Evolutionary conservation across 2,888 invertebrate genomes (phyloP).

Genomic region (Idaea aversata): DNA sequence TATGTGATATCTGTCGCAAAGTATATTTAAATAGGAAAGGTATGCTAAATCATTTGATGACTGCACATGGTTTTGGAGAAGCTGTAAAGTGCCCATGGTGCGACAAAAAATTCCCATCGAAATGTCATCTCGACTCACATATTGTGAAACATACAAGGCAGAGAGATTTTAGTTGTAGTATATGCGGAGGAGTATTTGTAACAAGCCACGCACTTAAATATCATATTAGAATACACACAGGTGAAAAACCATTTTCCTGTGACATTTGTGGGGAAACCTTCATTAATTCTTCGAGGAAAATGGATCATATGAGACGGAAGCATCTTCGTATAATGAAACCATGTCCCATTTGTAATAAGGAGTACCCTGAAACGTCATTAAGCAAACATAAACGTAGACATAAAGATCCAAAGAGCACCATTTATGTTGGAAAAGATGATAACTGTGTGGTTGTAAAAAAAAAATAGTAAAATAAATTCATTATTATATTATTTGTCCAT

Average conservation of each 20-base stretch:
- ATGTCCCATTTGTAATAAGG: not conserved
- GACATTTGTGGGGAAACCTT: not conserved
- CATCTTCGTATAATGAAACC: not conserved
- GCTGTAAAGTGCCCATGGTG: not conserved
- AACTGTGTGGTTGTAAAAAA: not conserved
- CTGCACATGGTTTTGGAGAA: not conserved
- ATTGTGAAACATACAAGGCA: constrained; percentile 1
- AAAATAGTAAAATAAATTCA: not conserved
- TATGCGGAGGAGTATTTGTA: not conserved
- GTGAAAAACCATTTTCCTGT: constrained; percentile 1
- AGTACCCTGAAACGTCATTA: not conserved
- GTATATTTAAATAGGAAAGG: not conserved
- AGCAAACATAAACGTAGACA: not conserved
- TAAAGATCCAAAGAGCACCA: not conserved
- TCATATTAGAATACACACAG: not conserved
- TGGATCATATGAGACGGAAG: not conserved
- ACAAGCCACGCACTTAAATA: not conserved
- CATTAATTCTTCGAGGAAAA: not conserved
- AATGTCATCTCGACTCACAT: not conserved
- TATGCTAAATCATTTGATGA: not conserved
- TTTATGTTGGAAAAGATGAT: not conserved
- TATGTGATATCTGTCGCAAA: not conserved
- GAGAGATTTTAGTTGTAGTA: not conserved
- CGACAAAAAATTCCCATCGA: not conserved
- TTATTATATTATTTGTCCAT: too few species aligned